Evolutionary conservation across 2,888 invertebrate species (phyloP).

Genomic region (Latrodectus elegans): DNA sequence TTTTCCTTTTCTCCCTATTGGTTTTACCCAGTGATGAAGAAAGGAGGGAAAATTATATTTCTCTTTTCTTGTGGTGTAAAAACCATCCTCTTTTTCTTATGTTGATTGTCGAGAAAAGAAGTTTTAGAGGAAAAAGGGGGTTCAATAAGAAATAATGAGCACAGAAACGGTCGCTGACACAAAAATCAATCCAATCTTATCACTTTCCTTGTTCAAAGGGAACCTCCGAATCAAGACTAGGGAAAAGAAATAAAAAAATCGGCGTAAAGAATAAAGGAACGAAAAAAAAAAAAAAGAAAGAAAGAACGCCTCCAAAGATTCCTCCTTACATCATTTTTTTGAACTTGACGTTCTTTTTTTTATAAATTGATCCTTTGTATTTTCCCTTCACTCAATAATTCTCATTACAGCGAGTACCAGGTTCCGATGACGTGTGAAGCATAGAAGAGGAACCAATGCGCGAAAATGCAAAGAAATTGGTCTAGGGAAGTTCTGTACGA

Average conservation of each 20-base stretch:
- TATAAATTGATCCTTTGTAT: constrained; percentile 47
- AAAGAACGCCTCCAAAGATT: constrained; percentile 35
- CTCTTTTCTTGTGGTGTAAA: not conserved
- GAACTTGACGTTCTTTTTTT: constrained; percentile 8
- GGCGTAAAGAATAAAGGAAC: constrained; percentile 3
- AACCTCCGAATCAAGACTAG: constrained; percentile 18
- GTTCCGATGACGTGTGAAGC: constrained; percentile 53
- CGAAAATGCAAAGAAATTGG: constrained; percentile 7
- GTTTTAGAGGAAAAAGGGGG: no score
- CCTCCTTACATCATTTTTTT: constrained; percentile 3
- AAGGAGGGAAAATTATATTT: no score
- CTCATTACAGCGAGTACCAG: constrained; percentile 55
- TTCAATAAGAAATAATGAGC: constrained; percentile 45
- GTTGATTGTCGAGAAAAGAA: constrained; percentile 1
- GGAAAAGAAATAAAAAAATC: constrained; percentile 4
- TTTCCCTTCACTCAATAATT: constrained; percentile 58
- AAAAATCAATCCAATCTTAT: constrained; percentile 59
- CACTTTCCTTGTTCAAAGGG: constrained; percentile 43
- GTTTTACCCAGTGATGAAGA: no score
- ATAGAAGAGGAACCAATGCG: constrained; percentile 21
- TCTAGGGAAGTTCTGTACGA: constrained; percentile 1
- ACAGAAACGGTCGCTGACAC: constrained; percentile 21
- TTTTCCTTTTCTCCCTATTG: no score
- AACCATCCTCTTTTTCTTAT: not conserved
- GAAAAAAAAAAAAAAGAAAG: constrained; percentile 10